These are phyloP conservation scores for Litoditis marina DNA, from an alignment of 2,888 invertebrate species.

Conservation along the genomic window DNA sequence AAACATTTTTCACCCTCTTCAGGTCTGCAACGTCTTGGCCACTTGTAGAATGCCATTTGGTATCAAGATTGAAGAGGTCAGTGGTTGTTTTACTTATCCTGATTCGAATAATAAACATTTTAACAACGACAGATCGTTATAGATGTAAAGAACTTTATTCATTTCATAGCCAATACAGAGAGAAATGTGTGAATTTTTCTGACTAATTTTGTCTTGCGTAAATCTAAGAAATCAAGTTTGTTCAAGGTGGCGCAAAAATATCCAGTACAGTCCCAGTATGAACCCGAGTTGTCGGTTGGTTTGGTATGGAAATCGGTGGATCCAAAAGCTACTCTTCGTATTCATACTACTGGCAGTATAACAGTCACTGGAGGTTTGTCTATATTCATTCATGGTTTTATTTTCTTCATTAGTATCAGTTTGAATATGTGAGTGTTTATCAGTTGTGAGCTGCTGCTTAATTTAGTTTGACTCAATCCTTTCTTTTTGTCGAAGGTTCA, in stretches of 20 bases:
- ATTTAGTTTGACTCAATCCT: too few species aligned
- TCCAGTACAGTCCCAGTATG: conserved; percentile 51
- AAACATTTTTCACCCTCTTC: too few species aligned
- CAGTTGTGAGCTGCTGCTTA: too few species aligned
- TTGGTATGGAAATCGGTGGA: conserved; percentile 52
- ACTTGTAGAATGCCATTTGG: conserved; percentile 96
- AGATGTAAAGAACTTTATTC: too few species aligned
- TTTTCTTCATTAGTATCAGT: too few species aligned
- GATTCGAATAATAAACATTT: too few species aligned
- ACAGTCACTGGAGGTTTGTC: conserved; percentile 60
- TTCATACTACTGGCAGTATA: conserved; percentile 60
- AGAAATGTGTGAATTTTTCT: not conserved
- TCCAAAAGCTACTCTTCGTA: conserved; percentile 58
- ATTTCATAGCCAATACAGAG: too few species aligned
- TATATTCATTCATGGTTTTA: too few species aligned
- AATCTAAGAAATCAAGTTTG: not conserved
- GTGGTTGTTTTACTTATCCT: conserved; percentile 1
- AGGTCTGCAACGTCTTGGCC: conserved; percentile 94
- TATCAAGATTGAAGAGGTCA: conserved; percentile 84
- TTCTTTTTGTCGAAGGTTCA: not conserved
- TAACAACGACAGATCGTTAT: too few species aligned
- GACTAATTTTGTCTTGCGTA: too few species aligned
- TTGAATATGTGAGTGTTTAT: too few species aligned
- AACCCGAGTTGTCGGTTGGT: conserved; percentile 59
- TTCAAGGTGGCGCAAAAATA: conserved; percentile 47